A percentile compares a stretch with the other conserved stretches of the same genome.
Evolutionary conservation across 2,113 vertebrate species (phyloP).

Genomic region (Prolemur simus): DNA sequence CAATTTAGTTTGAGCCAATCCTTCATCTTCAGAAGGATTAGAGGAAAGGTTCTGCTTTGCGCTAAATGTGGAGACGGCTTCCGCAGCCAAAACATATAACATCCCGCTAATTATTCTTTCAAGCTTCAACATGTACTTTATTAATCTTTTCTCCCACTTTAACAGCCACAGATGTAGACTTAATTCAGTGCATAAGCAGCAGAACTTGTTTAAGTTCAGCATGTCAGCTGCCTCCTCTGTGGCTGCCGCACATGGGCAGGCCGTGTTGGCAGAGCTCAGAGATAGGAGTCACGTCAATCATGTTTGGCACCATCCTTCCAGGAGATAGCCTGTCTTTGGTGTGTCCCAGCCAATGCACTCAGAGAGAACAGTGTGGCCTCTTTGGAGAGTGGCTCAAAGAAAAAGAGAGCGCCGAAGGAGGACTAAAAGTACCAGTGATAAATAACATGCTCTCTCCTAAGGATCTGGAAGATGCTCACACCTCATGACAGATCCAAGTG

Average conservation of each 20-base stretch:
- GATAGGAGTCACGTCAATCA: slow-evolving; percentile 44
- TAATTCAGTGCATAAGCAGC: slow-evolving; percentile 38
- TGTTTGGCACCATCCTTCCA: not conserved
- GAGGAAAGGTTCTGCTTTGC: slow-evolving; percentile 60
- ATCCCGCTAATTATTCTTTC: slow-evolving; percentile 68
- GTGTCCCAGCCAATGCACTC: not conserved
- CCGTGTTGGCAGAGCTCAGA: not conserved
- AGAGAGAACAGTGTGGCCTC: not conserved
- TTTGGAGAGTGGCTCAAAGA: not conserved
- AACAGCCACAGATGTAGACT: slow-evolving; percentile 54
- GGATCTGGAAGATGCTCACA: not conserved
- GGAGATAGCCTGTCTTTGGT: slow-evolving; percentile 17
- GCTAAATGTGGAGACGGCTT: slow-evolving; percentile 56
- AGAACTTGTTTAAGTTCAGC: slow-evolving; percentile 51
- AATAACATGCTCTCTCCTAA: not conserved
- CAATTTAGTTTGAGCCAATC: slow-evolving; percentile 68
- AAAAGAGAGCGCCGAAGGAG: not conserved
- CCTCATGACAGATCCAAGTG: not conserved
- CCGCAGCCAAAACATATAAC: slow-evolving; percentile 62
- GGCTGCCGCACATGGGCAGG: not conserved
- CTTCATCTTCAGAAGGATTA: slow-evolving; percentile 70
- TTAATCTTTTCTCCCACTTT: slow-evolving; percentile 60
- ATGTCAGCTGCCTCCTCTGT: slow-evolving; percentile 1
- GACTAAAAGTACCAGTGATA: not conserved
- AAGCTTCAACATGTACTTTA: slow-evolving; percentile 68